A percentile compares a stretch with the other conserved stretches of the same genome.
phyloP scores from a whole-genome alignment of 2,888 invertebrate species.

The Chironomus riparius region DNA sequence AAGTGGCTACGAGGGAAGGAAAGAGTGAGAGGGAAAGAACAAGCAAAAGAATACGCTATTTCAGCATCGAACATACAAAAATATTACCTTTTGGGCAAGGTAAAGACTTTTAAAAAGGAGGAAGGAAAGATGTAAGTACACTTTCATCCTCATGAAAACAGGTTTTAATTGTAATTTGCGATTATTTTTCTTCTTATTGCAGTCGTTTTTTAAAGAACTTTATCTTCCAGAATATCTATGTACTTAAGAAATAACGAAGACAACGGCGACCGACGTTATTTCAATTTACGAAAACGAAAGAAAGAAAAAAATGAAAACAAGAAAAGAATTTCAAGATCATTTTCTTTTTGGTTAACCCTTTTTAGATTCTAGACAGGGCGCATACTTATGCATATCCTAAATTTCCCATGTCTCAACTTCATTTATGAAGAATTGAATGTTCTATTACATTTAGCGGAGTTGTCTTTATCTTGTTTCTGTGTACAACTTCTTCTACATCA shows the following conservation, averaged over 20 bases:
- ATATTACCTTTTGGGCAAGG: conserved; percentile 6
- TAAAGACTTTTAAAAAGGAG: background rate
- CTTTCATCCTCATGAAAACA: conserved; percentile 10
- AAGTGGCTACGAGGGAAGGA: too few species aligned
- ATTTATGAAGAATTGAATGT: too few species aligned
- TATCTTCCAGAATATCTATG: conserved; percentile 5
- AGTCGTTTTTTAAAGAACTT: background rate
- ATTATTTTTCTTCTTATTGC: background rate
- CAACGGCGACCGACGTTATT: background rate
- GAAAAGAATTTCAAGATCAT: background rate
- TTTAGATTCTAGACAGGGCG: background rate
- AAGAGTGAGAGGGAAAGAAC: too few species aligned
- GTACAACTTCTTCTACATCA: background rate
- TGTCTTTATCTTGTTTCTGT: background rate
- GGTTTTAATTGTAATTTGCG: conserved; percentile 23
- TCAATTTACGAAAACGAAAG: background rate
- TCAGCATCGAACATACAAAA: too few species aligned
- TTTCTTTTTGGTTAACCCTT: background rate
- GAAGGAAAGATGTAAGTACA: background rate
- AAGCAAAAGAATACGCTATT: too few species aligned
- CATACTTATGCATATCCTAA: background rate
- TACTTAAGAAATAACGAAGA: background rate
- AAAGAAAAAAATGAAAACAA: background rate
- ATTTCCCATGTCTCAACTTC: background rate
- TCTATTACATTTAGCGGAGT: background rate